Percentiles rank a stretch among this genome's conserved stretches.
These are phyloP conservation scores for Malurus cyaneus DNA, from an alignment of 2,113 vertebrate genomes.

Conservation along the genomic window DNA sequence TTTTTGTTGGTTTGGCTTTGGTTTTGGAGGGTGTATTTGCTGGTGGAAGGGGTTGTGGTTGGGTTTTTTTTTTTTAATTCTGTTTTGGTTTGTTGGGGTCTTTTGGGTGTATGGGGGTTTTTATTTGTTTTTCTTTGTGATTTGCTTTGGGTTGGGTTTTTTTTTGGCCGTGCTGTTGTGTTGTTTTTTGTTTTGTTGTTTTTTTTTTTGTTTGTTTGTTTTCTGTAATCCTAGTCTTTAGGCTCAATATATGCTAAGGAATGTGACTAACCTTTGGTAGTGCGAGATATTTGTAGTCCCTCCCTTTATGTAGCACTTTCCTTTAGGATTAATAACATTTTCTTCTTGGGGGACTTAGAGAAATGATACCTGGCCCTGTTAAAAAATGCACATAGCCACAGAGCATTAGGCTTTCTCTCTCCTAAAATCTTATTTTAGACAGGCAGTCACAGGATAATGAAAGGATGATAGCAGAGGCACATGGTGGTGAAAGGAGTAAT, in stretches of 20 bases:
- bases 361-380: background rate
- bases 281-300: background rate
- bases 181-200: background rate
- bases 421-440: background rate
- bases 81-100: background rate
- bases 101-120: background rate
- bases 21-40: background rate
- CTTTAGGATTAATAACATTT: background rate
- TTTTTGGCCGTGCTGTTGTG: background rate
- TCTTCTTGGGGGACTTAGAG: background rate
- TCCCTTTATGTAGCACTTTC: background rate
- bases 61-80: background rate
- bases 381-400: background rate
- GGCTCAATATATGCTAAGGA: background rate
- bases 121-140: background rate
- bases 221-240: background rate
- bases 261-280: background rate
- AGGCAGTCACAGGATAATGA: background rate
- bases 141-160: background rate
- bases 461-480: background rate
- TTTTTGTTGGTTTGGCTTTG: background rate
- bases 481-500: background rate
- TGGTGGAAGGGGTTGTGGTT: background rate
- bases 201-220: background rate
- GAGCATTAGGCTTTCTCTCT: background rate